Conservation (phyloP, 1,140 invertebrate species). For the Geopemphigus sp. region DNA sequence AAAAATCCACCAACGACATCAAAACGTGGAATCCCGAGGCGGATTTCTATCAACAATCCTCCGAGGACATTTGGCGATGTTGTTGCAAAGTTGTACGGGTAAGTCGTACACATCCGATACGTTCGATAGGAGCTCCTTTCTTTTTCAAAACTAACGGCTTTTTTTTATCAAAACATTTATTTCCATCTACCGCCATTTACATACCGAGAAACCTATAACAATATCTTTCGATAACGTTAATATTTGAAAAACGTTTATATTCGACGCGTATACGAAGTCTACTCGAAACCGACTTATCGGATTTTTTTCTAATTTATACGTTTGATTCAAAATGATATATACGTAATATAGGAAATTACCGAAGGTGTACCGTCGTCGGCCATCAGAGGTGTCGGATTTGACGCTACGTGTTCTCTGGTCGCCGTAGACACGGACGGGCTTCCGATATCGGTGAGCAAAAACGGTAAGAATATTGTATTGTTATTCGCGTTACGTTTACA, state of each 20-base stretch:
- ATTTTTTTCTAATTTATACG: no score
- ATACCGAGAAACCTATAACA: no score
- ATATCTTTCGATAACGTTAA: no score
- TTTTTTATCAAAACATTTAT: no score
- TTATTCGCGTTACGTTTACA: no score
- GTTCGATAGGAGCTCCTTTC: no score
- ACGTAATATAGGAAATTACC: constrained; percentile 62
- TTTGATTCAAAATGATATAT: constrained; percentile 19
- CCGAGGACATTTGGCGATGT: constrained; percentile 82
- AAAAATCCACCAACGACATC: constrained; percentile 65
- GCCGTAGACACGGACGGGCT: constrained; percentile 69
- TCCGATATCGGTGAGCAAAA: constrained; percentile 73
- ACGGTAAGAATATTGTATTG: constrained; percentile 60
- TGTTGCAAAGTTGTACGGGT: constrained; percentile 70
- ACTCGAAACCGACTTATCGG: no score
- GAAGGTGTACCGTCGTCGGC: constrained; percentile 59
- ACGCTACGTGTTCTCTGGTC: constrained; percentile 93
- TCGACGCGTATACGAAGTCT: no score
- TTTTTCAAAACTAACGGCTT: no score
- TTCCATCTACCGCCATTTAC: no score
- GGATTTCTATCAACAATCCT: constrained; percentile 89
- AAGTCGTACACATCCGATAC: constrained; percentile 40
- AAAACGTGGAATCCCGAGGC: constrained; percentile 73
- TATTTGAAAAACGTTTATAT: no score
- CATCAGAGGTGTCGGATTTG: constrained; percentile 87